Evolutionary conservation across 2,888 invertebrate genomes (phyloP).

Genomic region (Diaprepes abbreviatus): DNA sequence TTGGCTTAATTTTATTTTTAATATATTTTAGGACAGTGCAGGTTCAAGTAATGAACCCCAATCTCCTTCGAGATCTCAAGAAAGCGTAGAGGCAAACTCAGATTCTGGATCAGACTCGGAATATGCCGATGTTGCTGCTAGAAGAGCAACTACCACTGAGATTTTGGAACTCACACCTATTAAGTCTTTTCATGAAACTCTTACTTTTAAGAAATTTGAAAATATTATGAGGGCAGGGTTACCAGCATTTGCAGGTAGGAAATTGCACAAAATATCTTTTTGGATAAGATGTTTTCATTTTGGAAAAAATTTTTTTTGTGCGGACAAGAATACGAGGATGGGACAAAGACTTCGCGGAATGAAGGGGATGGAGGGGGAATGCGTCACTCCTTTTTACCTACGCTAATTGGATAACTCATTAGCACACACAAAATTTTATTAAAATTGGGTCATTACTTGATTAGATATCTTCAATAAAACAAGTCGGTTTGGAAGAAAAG

Average conservation of each 20-base stretch:
- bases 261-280: not conserved
- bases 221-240: conserved; percentile 51
- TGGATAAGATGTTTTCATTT: too few relatives aligned
- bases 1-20: too few relatives aligned
- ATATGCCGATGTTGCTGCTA: not conserved
- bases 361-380: too few relatives aligned
- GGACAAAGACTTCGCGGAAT: too few relatives aligned
- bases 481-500: too few relatives aligned
- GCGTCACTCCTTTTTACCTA: too few relatives aligned
- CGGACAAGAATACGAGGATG: too few relatives aligned
- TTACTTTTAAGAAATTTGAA: conserved; percentile 54
- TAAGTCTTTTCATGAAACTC: conserved; percentile 44
- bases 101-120: not conserved
- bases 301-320: too few relatives aligned
- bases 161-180: conserved; percentile 29
- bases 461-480: too few relatives aligned
- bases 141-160: not conserved
- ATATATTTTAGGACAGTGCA: not conserved
- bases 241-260: conserved; percentile 53
- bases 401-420: too few relatives aligned
- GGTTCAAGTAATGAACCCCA: not conserved
- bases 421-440: too few relatives aligned
- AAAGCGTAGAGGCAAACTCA: not conserved
- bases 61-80: not conserved
- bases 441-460: too few relatives aligned